phyloP scores from a whole-genome alignment of 2,797 vertebrate species.

The Spondyliosoma cantharus region DNA sequence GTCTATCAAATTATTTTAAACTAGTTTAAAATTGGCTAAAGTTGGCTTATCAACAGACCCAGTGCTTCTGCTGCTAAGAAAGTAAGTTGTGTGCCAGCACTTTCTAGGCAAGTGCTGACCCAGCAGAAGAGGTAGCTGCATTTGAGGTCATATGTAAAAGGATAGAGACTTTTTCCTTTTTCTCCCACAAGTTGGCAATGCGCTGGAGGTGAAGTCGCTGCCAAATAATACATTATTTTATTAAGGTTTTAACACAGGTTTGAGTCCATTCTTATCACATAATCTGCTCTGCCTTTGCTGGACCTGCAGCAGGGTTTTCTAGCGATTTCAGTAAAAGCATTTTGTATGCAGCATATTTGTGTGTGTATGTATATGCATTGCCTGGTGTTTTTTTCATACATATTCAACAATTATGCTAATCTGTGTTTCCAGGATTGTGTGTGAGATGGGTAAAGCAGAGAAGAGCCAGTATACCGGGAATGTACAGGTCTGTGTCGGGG shows the following conservation, averaged over 20 bases:
- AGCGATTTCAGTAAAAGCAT: background rate
- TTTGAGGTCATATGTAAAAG: slow-evolving; percentile 75
- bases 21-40: slow-evolving; percentile 77
- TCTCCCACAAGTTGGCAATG: slow-evolving; percentile 53
- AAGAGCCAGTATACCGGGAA: slow-evolving; percentile 94
- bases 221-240: slow-evolving; percentile 60
- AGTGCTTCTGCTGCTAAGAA: slow-evolving; percentile 63
- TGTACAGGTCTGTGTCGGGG: slow-evolving; percentile 93
- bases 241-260: slow-evolving; percentile 46
- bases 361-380: background rate
- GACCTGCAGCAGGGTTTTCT: slow-evolving; percentile 12
- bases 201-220: slow-evolving; percentile 11
- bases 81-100: slow-evolving; percentile 71
- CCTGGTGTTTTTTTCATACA: background rate
- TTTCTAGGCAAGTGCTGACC: slow-evolving; percentile 74
- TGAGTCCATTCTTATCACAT: slow-evolving; percentile 49
- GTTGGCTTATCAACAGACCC: slow-evolving; percentile 76
- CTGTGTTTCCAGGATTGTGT: slow-evolving; percentile 91
- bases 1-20: slow-evolving; percentile 71
- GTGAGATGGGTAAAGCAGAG: slow-evolving; percentile 96
- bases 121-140: slow-evolving; percentile 63
- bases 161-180: slow-evolving; percentile 57
- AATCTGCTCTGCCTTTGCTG: slow-evolving; percentile 32
- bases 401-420: background rate
- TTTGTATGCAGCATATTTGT: slow-evolving; percentile 12